Percentiles rank a stretch among this genome's conserved stretches.
phyloP scores from a whole-genome alignment of 2,888 invertebrate species.

The Horisme vitalbata region DNA sequence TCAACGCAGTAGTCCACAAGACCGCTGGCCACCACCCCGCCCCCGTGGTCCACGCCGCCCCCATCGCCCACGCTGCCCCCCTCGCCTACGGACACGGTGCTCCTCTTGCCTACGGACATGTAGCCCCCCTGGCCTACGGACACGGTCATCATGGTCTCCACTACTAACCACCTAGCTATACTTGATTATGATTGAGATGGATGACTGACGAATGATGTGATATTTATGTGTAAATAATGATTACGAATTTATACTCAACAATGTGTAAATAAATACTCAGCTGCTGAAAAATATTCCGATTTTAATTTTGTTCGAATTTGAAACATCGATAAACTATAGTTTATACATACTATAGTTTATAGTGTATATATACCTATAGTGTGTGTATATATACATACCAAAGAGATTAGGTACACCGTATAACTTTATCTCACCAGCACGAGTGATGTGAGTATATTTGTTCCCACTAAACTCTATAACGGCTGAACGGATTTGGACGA shows the following conservation, averaged over 20 bases:
- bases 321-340: too few relatives aligned
- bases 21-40: constrained; percentile 62
- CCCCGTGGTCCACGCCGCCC: constrained; percentile 56
- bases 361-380: too few relatives aligned
- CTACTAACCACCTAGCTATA: constrained; percentile 60
- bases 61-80: constrained; percentile 61
- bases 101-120: constrained; percentile 49
- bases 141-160: constrained; percentile 73
- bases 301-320: constrained; percentile 34
- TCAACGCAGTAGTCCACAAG: constrained; percentile 75
- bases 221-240: constrained; percentile 79
- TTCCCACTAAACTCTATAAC: too few relatives aligned
- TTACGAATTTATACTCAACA: constrained; percentile 61
- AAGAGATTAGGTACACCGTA: too few relatives aligned
- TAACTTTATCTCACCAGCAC: too few relatives aligned
- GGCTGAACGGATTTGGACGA: too few relatives aligned
- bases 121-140: constrained; percentile 57
- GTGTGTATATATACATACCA: too few relatives aligned
- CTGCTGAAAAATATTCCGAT: constrained; percentile 64
- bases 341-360: too few relatives aligned
- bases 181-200: constrained; percentile 59
- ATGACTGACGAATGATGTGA: constrained; percentile 79
- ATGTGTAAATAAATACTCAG: constrained; percentile 76
- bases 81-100: constrained; percentile 51
- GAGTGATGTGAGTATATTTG: too few relatives aligned